These are phyloP conservation scores for Acronicta aceris DNA, from an alignment of 2,888 invertebrate species.

Conservation along the genomic window DNA sequence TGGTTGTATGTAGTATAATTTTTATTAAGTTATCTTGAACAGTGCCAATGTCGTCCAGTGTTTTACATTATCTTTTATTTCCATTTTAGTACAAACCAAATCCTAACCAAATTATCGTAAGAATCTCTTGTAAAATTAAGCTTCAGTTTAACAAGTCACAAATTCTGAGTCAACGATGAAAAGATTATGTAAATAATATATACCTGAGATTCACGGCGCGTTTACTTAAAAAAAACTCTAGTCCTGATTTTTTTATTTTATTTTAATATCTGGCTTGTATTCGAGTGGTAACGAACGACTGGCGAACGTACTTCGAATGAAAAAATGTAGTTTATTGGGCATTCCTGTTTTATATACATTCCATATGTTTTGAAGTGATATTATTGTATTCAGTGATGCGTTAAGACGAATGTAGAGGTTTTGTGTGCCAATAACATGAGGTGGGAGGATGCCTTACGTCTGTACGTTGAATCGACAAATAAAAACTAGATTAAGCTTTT, in stretches of 20 bases:
- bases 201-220: conserved; percentile 78
- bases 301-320: conserved; percentile 70
- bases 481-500: conserved; percentile 88
- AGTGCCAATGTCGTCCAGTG: conserved; percentile 77
- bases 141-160: conserved; percentile 73
- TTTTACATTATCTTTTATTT: conserved; percentile 63
- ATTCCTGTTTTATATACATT: conserved; percentile 83
- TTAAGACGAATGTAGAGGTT: conserved; percentile 75
- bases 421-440: conserved; percentile 86
- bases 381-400: conserved; percentile 71
- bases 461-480: conserved; percentile 89
- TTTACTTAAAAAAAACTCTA: conserved; percentile 86
- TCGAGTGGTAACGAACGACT: conserved; percentile 70
- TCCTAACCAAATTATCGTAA: conserved; percentile 76
- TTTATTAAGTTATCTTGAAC: conserved; percentile 71
- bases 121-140: conserved; percentile 69
- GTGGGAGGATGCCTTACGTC: conserved; percentile 86
- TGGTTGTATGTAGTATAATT: conserved; percentile 64
- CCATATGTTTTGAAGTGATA: conserved; percentile 80
- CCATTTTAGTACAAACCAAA: conserved; percentile 75
- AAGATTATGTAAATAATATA: conserved; percentile 67
- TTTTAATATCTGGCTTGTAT: conserved; percentile 74
- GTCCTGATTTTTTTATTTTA: conserved; percentile 78
- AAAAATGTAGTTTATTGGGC: conserved; percentile 67
- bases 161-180: conserved; percentile 72